A percentile compares a stretch with the other conserved stretches of the same genome.
These are phyloP conservation scores for Drosophila bocqueti DNA, from an alignment of 1,140 invertebrate genomes.

Conservation along the genomic window DNA sequence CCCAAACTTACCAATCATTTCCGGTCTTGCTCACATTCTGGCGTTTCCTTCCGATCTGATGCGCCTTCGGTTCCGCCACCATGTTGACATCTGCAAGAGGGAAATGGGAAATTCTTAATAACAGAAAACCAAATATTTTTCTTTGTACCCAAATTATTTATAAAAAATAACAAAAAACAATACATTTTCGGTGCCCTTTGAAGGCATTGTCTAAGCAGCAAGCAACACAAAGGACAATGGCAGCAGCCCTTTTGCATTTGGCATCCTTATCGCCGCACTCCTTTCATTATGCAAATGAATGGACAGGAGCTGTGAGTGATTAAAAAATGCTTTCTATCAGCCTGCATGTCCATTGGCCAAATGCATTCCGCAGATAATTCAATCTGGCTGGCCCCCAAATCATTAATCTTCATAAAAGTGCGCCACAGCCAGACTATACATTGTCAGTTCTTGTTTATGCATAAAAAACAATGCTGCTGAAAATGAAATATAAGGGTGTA, in stretches of 20 bases:
- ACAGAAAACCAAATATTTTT: conserved; percentile 26
- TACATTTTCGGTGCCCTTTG: conserved; percentile 47
- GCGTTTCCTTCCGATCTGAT: conserved; percentile 92
- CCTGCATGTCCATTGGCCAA: conserved; percentile 37
- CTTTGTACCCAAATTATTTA: conserved; percentile 36
- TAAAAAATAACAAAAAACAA: conserved; percentile 22
- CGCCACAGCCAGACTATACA: conserved; percentile 34
- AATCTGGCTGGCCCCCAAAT: conserved; percentile 60
- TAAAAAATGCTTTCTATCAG: conserved; percentile 48
- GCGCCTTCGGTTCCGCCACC: conserved; percentile 93
- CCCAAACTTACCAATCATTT: conserved; percentile 90
- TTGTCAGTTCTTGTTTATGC: conserved; percentile 45
- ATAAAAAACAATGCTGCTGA: conserved; percentile 25
- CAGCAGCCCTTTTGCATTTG: conserved; percentile 28
- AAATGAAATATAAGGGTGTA: neutral
- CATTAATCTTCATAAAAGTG: conserved; percentile 80
- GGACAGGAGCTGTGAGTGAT: conserved; percentile 47
- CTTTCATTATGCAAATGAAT: conserved; percentile 77
- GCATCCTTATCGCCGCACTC: conserved; percentile 25
- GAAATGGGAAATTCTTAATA: conserved; percentile 24
- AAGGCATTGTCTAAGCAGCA: conserved; percentile 42
- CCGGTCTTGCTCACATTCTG: conserved; percentile 92
- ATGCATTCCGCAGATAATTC: conserved; percentile 60
- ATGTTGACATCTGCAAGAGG: conserved; percentile 87
- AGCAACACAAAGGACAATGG: conserved; percentile 44